Percentiles rank a stretch among this genome's conserved stretches.
Evolutionary conservation across 2,888 invertebrate species (phyloP).

Genomic region (Chrysotoxum bicinctum): DNA sequence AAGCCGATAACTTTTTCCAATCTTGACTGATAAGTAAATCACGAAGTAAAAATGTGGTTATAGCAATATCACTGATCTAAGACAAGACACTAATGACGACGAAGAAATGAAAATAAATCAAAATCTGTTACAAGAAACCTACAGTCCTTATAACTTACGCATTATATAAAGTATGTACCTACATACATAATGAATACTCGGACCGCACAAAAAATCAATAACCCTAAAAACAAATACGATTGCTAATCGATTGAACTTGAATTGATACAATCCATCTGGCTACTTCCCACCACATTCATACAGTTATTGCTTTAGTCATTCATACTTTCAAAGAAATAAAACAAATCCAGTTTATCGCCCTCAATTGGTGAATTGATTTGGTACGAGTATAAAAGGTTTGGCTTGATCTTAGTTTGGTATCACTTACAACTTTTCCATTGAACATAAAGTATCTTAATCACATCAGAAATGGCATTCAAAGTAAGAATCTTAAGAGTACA

Average conservation of each 20-base stretch:
- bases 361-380: not conserved
- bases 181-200: too few relatives aligned
- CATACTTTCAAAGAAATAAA: not conserved
- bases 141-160: too few relatives aligned
- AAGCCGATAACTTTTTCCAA: too few relatives aligned
- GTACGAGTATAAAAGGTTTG: conserved; percentile 15
- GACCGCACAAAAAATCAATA: not conserved
- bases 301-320: not conserved
- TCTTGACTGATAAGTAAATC: too few relatives aligned
- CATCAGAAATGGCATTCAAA: conserved; percentile 1
- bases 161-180: too few relatives aligned
- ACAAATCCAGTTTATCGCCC: not conserved
- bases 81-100: too few relatives aligned
- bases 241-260: not conserved
- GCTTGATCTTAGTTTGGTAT: conserved; percentile 1
- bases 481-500: not conserved
- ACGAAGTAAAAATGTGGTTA: too few relatives aligned
- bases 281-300: not conserved
- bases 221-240: not conserved
- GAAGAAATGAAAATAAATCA: too few relatives aligned
- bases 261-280: not conserved
- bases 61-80: too few relatives aligned
- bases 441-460: not conserved
- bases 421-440: not conserved
- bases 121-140: too few relatives aligned